A percentile compares a stretch with the other conserved stretches of the same genome.
Evolutionary conservation across 1,140 invertebrate species (phyloP).

Genomic region (Steinernema khuongi): DNA sequence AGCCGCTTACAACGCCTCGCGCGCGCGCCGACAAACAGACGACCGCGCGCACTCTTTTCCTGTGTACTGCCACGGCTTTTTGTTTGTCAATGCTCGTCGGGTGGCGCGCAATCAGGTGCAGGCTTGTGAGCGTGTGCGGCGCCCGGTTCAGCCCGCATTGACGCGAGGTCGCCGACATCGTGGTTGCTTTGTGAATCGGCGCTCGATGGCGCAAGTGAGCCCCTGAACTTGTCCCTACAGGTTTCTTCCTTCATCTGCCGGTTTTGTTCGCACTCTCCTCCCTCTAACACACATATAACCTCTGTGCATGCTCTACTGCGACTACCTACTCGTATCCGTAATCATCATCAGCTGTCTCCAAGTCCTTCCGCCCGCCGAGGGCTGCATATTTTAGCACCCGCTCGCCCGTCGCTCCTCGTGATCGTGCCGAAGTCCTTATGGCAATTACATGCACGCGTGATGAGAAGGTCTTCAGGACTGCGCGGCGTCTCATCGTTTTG

Average conservation of each 20-base stretch:
- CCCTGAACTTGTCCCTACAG: conserved; percentile 14
- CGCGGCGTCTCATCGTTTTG: too few relatives aligned
- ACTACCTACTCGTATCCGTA: neutral
- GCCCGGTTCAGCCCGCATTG: conserved; percentile 8
- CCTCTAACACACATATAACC: conserved; percentile 11
- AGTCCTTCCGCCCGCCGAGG: too few relatives aligned
- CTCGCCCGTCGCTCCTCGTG: too few relatives aligned
- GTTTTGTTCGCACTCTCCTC: neutral
- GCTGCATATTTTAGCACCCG: too few relatives aligned
- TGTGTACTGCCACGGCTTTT: neutral
- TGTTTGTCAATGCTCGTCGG: neutral
- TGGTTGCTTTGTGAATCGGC: conserved; percentile 9
- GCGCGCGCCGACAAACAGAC: neutral
- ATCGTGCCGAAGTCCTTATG: too few relatives aligned
- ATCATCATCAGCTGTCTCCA: neutral
- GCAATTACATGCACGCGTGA: too few relatives aligned
- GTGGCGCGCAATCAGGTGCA: neutral
- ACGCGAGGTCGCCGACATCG: conserved; percentile 12
- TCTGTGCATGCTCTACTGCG: neutral
- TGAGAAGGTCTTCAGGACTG: too few relatives aligned
- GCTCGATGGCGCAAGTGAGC: conserved; percentile 3
- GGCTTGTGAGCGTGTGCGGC: conserved; percentile 2
- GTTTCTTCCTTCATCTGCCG: conserved; percentile 14
- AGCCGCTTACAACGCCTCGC: neutral
- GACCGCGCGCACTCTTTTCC: neutral